phyloP scores from a whole-genome alignment of 2,888 invertebrate genomes.

The Punctoribates punctum region DNA sequence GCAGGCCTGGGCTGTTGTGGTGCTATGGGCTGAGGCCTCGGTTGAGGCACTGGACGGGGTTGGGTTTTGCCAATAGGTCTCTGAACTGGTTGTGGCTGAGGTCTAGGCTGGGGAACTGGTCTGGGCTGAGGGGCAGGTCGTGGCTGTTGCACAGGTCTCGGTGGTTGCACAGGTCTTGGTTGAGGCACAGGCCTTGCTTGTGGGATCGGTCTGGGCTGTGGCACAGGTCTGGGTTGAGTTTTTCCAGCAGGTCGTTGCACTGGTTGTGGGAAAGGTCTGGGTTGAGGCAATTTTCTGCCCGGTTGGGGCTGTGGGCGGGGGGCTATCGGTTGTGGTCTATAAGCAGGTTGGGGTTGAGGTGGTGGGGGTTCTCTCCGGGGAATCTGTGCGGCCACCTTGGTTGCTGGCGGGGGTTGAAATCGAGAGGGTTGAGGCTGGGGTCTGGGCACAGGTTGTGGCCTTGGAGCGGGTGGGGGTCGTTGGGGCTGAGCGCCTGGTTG shows the following conservation, averaged over 20 bases:
- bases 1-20: neutral
- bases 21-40: neutral
- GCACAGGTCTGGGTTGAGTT: neutral
- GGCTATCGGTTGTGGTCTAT: neutral
- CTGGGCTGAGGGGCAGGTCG: slow-evolving; percentile 1
- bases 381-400: neutral
- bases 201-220: neutral
- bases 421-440: slow-evolving; percentile 16
- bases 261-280: neutral
- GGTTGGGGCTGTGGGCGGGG: slow-evolving; percentile 23
- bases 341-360: slow-evolving; percentile 13
- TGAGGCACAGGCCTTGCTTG: neutral
- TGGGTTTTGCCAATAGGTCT: neutral
- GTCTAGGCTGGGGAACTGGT: neutral
- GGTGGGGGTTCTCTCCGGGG: neutral
- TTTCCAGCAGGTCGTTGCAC: neutral
- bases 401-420: slow-evolving; percentile 17
- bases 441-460: neutral
- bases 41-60: neutral
- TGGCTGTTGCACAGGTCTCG: neutral
- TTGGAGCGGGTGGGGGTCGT: neutral
- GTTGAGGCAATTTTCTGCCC: neutral
- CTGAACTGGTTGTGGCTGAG: neutral
- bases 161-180: neutral
- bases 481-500: slow-evolving; percentile 13